Base-by-base conservation (phyloP, 2,797 vertebrate species). In the Gymnoscopelus microlampas region DNA sequence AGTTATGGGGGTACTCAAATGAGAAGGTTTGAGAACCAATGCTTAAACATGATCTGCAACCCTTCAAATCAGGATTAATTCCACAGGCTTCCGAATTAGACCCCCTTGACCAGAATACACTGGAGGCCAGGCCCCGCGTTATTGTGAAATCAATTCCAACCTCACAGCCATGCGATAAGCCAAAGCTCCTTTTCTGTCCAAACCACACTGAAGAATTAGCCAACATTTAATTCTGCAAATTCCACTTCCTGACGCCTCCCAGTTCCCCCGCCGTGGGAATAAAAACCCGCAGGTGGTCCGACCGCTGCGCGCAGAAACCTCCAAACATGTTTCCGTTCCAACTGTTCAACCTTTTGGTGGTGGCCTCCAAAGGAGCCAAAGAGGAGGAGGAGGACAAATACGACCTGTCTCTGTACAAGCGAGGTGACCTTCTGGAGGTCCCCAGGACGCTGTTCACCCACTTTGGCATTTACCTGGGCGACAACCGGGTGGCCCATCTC, bases 401-500 rank as follows among this genome's bases (percentile, higher is more conserved):
- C 39, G 95, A 97, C 48, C 75, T 88, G 49, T 92, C 87, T 11
- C 88, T 88, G 56, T 96, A 95, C 75, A 94, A 94, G 68, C 93
- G 96, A 0, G 98, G 97, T 0, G 97, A 99, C 74, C 89, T 99
- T 51, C 75, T 99, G 50, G 96, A 99, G 80, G 97, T 98, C 39
- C 94, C 96, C 32, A 92, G 98, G 78, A 97, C 96, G 0, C 88
- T 98, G 12, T 96, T 99, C 78, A 94, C 96, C n/a, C 98, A 99
- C 74, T 99, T 97, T 15, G 98, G 98, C n/a, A 99, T 99, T 82
- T 99, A 99, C 79, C 84, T 99, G 84, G 98, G 97, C 0, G 86
- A 96, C 77, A 92, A 96, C 71, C 94, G 93, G 1, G 98, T 99
- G 32, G 98, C 97, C 13, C 98, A 99, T 74, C 86, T 99, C 80